phyloP scores from a whole-genome alignment of 1,140 invertebrate species.

The Nautilus pompilius region DNA sequence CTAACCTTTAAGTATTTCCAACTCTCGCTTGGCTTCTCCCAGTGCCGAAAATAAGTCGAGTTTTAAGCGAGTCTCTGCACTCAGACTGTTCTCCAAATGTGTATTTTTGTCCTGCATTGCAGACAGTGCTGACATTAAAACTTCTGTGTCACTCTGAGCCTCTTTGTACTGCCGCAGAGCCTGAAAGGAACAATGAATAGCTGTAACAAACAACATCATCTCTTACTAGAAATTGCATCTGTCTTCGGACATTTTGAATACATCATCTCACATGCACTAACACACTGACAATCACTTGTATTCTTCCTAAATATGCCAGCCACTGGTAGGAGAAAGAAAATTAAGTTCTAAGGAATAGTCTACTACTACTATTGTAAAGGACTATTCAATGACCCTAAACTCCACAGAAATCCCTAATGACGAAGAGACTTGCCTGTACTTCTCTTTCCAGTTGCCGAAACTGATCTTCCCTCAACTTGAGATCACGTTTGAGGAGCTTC shows the following conservation, averaged over 20 bases:
- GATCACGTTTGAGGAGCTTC: slow-evolving; percentile 69
- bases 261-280: too few relatives aligned
- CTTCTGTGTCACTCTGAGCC: slow-evolving; percentile 73
- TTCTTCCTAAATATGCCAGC: too few relatives aligned
- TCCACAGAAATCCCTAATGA: too few relatives aligned
- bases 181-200: slow-evolving; percentile 47
- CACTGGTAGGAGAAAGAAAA: too few relatives aligned
- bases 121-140: slow-evolving; percentile 74
- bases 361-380: too few relatives aligned
- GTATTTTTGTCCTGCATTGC: slow-evolving; percentile 83
- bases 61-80: slow-evolving; percentile 92
- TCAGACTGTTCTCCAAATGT: slow-evolving; percentile 87
- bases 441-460: slow-evolving; percentile 60
- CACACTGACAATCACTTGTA: too few relatives aligned
- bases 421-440: slow-evolving; percentile 60
- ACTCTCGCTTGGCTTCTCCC: slow-evolving; percentile 87
- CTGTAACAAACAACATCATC: too few relatives aligned
- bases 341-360: too few relatives aligned
- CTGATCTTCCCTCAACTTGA: slow-evolving; percentile 74
- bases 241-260: too few relatives aligned
- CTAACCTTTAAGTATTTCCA: slow-evolving; percentile 89
- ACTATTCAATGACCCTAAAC: too few relatives aligned
- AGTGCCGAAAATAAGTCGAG: slow-evolving; percentile 93
- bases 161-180: slow-evolving; percentile 66
- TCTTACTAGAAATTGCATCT: too few relatives aligned